phyloP scores from a whole-genome alignment of 1,140 invertebrate genomes.

The Drosophila miranda region DNA sequence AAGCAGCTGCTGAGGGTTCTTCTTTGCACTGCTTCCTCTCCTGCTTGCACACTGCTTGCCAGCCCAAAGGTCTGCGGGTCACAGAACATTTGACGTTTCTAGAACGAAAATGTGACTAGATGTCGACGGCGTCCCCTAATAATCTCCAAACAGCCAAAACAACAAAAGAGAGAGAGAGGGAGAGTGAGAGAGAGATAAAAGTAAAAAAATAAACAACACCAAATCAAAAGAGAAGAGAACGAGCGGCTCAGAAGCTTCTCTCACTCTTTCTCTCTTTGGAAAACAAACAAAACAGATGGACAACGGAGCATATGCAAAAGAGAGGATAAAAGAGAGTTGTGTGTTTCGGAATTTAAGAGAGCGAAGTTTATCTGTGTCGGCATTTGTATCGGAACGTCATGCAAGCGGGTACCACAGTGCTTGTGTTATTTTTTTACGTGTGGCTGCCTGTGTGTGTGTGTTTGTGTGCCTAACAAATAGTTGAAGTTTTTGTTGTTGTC shows the following conservation, averaged over 20 bases:
- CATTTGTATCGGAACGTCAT: too few species aligned
- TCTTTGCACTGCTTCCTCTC: neutral
- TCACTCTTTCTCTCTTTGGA: conserved; percentile 23
- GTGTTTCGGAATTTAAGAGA: conserved; percentile 52
- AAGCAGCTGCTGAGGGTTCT: conserved; percentile 10
- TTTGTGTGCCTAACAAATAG: neutral
- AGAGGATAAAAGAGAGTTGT: neutral
- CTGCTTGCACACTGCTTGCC: conserved; percentile 11
- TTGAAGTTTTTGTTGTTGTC: conserved; percentile 20
- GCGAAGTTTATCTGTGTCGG: too few species aligned
- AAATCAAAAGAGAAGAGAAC: conserved; percentile 10
- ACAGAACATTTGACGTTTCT: conserved; percentile 65
- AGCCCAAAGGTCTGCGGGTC: conserved; percentile 63
- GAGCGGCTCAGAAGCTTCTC: conserved; percentile 19
- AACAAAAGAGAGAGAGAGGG: too few species aligned
- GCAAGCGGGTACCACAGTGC: too few species aligned
- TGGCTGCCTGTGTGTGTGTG: neutral
- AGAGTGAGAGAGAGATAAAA: neutral
- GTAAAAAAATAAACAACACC: conserved; percentile 7
- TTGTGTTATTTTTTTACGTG: conserved; percentile 14
- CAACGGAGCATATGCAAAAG: conserved; percentile 7
- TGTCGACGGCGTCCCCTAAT: conserved; percentile 21
- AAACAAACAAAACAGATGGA: conserved; percentile 40
- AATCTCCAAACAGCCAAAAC: conserved; percentile 13
- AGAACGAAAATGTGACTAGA: conserved; percentile 45